A percentile compares a stretch with the other conserved stretches of the same genome.
Evolutionary conservation across 37 sponge, comb jelly and placozoan genomes (phyloP).

Genomic region (Aplysina aerophoba): DNA sequence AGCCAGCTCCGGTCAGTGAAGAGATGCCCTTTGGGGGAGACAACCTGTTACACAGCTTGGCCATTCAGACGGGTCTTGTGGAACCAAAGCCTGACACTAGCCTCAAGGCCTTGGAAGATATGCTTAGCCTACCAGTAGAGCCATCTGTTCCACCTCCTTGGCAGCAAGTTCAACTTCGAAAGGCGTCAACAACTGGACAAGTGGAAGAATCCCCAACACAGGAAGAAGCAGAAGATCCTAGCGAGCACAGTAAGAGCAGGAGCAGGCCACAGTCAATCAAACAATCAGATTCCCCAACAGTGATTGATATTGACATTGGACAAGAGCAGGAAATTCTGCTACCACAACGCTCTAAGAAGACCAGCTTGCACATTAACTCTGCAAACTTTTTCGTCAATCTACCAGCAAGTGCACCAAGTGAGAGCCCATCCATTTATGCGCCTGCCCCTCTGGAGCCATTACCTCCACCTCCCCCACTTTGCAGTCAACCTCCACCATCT

Average conservation of each 20-base stretch:
- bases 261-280: constrained; percentile 21
- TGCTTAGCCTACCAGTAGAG: background rate
- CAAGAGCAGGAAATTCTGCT: background rate
- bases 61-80: constrained; percentile 17
- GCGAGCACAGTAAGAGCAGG: background rate
- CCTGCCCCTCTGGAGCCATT: constrained; percentile 5
- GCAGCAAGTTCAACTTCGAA: background rate
- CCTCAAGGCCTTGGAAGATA: constrained; percentile 26
- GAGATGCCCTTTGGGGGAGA: constrained; percentile 13
- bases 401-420: too few species aligned
- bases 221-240: background rate
- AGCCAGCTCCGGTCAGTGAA: background rate
- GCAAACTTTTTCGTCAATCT: too few species aligned
- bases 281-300: constrained; percentile 23
- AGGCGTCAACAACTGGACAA: constrained; percentile 5
- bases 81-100: constrained; percentile 11
- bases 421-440: background rate
- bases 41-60: constrained; percentile 23
- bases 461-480: constrained; percentile 40
- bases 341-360: too few species aligned
- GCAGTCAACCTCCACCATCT: too few species aligned
- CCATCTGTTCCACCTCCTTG: background rate
- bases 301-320: background rate
- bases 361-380: too few species aligned
- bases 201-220: background rate